Evolutionary conservation across 1,140 invertebrate genomes (phyloP).

Genomic region (Drosophila pallidifrons): DNA sequence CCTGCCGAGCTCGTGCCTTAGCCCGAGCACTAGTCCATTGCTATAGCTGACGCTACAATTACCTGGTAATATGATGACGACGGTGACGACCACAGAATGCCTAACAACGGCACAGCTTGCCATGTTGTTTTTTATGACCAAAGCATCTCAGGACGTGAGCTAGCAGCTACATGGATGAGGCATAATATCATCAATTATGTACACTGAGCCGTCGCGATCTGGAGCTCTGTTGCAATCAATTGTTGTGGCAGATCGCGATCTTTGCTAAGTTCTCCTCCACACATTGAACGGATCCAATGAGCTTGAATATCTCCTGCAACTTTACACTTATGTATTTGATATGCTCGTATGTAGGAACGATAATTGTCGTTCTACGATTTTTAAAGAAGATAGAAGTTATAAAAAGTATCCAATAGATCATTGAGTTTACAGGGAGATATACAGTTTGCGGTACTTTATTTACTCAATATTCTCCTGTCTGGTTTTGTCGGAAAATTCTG

Average conservation of each 20-base stretch:
- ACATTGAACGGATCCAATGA: too few species aligned
- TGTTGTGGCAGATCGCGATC: neutral
- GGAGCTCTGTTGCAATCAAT: neutral
- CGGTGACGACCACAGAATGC: slow-evolving; percentile 73
- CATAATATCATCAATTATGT: slow-evolving; percentile 44
- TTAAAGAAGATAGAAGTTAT: too few species aligned
- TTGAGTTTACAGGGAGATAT: too few species aligned
- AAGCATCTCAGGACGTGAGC: slow-evolving; percentile 4
- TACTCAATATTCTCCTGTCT: too few species aligned
- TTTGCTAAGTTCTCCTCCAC: too few species aligned
- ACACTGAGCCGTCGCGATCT: neutral
- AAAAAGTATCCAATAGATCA: too few species aligned
- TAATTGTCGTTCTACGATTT: too few species aligned
- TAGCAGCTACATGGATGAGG: slow-evolving; percentile 27
- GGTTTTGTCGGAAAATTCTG: too few species aligned
- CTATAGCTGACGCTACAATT: slow-evolving; percentile 71
- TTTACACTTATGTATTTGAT: too few species aligned
- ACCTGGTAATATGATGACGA: slow-evolving; percentile 64
- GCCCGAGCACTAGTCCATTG: slow-evolving; percentile 18
- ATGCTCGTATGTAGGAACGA: too few species aligned
- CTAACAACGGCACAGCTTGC: slow-evolving; percentile 59
- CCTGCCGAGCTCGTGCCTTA: slow-evolving; percentile 58
- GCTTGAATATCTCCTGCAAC: too few species aligned
- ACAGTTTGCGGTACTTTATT: too few species aligned
- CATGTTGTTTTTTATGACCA: slow-evolving; percentile 7